Percentiles rank a stretch among this genome's conserved stretches.
Conservation (phyloP, 2,113 vertebrate genomes). For the Guaruba guarouba region DNA sequence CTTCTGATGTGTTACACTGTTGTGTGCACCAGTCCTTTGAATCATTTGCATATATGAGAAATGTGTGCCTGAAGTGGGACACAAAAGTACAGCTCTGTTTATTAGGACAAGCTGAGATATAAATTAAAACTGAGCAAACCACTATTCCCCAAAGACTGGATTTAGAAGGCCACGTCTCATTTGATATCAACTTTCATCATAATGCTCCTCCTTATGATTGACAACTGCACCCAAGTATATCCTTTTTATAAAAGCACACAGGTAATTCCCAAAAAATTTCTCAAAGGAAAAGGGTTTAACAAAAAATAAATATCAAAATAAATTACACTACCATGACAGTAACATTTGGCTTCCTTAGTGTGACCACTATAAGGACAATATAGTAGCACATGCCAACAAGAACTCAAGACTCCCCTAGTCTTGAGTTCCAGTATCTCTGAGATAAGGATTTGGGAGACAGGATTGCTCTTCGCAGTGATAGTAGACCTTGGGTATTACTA, state of each 20-base stretch:
- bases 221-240: conserved; percentile 54
- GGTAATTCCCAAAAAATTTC: conserved; percentile 10
- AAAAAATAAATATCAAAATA: conserved; percentile 52
- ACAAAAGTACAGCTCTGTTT: not conserved
- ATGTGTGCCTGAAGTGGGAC: conserved; percentile 12
- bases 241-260: conserved; percentile 42
- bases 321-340: conserved; percentile 57
- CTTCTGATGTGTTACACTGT: not conserved
- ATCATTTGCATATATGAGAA: not conserved
- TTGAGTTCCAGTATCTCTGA: not conserved
- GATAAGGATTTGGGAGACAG: not conserved
- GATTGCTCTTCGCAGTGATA: not conserved
- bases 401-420: not conserved
- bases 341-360: conserved; percentile 55
- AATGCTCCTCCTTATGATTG: conserved; percentile 28
- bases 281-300: conserved; percentile 53
- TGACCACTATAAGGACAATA: not conserved
- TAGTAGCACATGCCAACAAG: not conserved
- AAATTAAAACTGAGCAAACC: not conserved
- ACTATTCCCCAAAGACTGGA: conserved; percentile 30
- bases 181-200: conserved; percentile 23
- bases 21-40: not conserved
- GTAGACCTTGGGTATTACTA: not conserved
- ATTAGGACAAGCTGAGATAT: not conserved
- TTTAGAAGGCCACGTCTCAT: not conserved